Evolutionary conservation across 1,140 invertebrate species (phyloP).

Genomic region (Trypoxylus dichotomus): DNA sequence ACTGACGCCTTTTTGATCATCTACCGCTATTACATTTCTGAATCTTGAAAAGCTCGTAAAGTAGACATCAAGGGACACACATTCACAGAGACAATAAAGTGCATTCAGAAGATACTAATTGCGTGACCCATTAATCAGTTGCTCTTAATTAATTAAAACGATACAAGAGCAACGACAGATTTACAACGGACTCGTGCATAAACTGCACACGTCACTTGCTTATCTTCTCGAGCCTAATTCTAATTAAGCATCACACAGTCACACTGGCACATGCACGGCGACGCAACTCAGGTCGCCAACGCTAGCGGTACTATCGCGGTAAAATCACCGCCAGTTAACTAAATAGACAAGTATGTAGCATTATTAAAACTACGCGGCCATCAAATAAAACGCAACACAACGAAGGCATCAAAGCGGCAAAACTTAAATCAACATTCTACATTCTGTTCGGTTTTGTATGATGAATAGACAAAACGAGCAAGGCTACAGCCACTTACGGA

Average conservation of each 20-base stretch:
- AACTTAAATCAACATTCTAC: not conserved
- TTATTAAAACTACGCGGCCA: not conserved
- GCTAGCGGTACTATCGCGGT: not conserved
- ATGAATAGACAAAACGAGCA: not conserved
- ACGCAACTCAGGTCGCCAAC: not conserved
- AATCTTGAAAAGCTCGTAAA: not conserved
- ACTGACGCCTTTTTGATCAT: not conserved
- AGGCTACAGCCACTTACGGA: conserved; percentile 66
- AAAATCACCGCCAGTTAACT: not conserved
- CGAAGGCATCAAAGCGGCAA: not conserved
- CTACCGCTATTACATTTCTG: not conserved
- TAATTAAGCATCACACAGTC: not conserved
- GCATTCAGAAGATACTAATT: not conserved
- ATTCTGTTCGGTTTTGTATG: not conserved
- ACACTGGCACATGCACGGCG: not conserved
- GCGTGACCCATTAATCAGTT: not conserved
- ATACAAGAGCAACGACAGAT: not conserved
- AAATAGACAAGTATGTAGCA: not conserved
- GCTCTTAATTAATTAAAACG: not conserved
- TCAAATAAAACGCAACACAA: conserved; percentile 22
- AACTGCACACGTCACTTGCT: not conserved
- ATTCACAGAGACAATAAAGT: not conserved
- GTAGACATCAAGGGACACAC: not conserved
- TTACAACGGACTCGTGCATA: not conserved
- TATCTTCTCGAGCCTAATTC: conserved; percentile 3